Conservation (phyloP, 1,140 invertebrate genomes). For the Hylaeus anthracinus region DNA sequence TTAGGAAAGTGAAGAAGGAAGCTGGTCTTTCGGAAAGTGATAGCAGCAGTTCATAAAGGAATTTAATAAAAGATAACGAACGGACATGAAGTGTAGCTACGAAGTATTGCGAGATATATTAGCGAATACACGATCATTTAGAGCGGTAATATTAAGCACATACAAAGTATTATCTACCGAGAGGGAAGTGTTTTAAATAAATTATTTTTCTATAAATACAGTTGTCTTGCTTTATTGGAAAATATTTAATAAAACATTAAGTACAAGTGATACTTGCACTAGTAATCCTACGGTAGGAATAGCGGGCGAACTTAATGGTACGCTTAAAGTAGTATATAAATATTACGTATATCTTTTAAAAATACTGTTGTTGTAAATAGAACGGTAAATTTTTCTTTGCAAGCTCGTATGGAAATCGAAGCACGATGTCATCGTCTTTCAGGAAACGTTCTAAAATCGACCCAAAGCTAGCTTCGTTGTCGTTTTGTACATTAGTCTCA, state of each 20-base stretch:
- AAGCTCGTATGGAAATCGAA: neutral
- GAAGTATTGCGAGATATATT: neutral
- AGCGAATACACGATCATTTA: too few relatives aligned
- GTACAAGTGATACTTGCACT: neutral
- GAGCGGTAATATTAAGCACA: neutral
- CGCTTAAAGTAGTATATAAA: neutral
- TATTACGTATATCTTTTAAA: neutral
- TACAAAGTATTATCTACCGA: neutral
- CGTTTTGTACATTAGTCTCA: neutral
- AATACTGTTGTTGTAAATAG: neutral
- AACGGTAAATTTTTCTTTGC: neutral
- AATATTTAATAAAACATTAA: neutral
- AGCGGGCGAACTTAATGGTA: neutral
- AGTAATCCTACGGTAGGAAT: neutral
- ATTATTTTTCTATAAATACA: constrained; percentile 10
- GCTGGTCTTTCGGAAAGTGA: constrained; percentile 89
- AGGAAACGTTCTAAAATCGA: neutral
- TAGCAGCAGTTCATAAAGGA: constrained; percentile 79
- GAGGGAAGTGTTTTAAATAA: neutral
- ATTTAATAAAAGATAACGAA: neutral
- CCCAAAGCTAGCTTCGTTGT: neutral
- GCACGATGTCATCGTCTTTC: neutral
- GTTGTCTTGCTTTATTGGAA: neutral
- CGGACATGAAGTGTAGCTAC: neutral
- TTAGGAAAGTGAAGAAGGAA: constrained; percentile 81